Conservation (phyloP, 1,140 invertebrate species). For the Drosophila grimshawi region DNA sequence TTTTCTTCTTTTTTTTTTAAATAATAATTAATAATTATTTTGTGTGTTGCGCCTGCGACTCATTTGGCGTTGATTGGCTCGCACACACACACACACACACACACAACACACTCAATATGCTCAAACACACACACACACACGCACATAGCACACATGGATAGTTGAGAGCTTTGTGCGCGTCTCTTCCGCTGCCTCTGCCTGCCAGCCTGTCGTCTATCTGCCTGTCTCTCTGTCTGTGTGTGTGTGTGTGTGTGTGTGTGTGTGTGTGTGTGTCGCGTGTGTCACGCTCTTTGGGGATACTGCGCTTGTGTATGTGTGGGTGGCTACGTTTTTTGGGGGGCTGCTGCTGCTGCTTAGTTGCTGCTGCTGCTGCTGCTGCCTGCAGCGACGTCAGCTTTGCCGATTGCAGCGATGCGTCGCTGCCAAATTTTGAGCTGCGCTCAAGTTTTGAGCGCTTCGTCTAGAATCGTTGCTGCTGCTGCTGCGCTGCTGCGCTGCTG, state of each 20-base stretch:
- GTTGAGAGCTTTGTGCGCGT: conserved; percentile 30
- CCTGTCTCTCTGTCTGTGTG: conserved; percentile 12
- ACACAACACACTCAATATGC: conserved; percentile 12
- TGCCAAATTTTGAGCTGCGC: conserved; percentile 37
- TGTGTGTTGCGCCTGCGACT: conserved; percentile 48
- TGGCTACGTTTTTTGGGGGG: conserved; percentile 32
- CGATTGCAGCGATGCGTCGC: conserved; percentile 40
- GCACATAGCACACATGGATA: conserved; percentile 7
- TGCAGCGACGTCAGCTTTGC: conserved; percentile 31
- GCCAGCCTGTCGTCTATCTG: conserved; percentile 9
- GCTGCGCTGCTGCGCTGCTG: conserved; percentile 8
- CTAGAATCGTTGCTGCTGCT: conserved; percentile 32
- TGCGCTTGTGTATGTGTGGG: conserved; percentile 48
- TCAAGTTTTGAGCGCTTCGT: conserved; percentile 36
- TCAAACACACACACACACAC: conserved; percentile 1
- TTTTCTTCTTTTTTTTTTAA: too few relatives aligned
- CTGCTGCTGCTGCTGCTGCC: conserved; percentile 15
- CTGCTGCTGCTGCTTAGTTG: conserved; percentile 6
- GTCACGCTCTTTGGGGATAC: conserved; percentile 44
- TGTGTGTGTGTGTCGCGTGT: conserved; percentile 48
- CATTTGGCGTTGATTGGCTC: conserved; percentile 56
- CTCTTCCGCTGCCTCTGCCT: conserved; percentile 9
- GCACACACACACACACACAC: conserved; percentile 29
- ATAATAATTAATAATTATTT: conserved; percentile 40
- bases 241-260: conserved; percentile 1